Evolutionary conservation across 2,113 vertebrate genomes (phyloP).

Genomic region (Columbina picui): DNA sequence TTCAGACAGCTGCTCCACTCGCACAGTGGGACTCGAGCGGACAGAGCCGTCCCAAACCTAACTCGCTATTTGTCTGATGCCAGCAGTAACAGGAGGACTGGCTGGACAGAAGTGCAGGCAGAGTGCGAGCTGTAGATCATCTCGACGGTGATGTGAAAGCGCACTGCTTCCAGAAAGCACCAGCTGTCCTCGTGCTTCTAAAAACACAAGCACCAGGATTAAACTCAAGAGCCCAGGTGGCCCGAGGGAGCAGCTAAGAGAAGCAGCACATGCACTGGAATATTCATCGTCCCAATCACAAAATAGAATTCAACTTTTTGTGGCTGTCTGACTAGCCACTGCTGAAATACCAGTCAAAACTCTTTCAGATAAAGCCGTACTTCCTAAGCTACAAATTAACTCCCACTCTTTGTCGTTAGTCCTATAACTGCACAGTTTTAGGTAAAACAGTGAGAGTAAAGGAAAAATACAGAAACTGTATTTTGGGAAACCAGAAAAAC

Average conservation of each 20-base stretch:
- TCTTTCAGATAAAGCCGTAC: not conserved
- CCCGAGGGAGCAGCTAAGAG: not conserved
- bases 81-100: fast-evolving
- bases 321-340: not conserved
- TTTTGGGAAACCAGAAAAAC: not conserved
- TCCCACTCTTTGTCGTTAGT: not conserved
- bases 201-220: not conserved
- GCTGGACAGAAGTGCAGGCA: not conserved
- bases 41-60: not conserved
- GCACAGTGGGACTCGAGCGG: not conserved
- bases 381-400: not conserved
- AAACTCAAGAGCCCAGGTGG: not conserved
- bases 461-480: not conserved
- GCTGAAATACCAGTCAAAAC: not conserved
- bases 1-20: not conserved
- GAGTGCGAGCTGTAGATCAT: not conserved
- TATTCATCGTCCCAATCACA: not conserved
- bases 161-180: not conserved
- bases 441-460: not conserved
- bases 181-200: not conserved
- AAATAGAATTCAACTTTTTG: not conserved
- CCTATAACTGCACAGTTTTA: not conserved
- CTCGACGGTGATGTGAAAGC: not conserved
- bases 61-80: not conserved
- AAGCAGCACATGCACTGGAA: not conserved